phyloP scores from a whole-genome alignment of 1,140 invertebrate species.

The Hypsibius dujardini region DNA sequence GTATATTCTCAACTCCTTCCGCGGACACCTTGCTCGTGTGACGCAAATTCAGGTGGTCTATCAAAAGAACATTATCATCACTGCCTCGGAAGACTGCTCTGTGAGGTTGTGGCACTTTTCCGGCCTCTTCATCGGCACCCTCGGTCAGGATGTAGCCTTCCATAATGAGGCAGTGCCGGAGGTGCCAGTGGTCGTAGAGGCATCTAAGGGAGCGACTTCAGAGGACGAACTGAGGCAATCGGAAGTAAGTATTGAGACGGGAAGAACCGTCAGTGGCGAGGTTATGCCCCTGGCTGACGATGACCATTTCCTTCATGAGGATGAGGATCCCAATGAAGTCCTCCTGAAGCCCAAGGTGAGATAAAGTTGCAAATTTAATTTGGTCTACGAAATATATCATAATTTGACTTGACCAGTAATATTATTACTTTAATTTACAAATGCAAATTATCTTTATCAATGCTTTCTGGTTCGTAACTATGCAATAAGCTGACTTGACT shows the following conservation, averaged over 20 bases:
- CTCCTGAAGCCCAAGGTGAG: background rate
- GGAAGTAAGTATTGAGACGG: background rate
- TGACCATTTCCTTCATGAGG: slow-evolving; percentile 10
- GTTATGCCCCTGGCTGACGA: background rate
- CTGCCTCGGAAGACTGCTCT: slow-evolving; percentile 27
- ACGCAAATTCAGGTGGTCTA: slow-evolving; percentile 27
- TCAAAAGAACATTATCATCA: slow-evolving; percentile 26
- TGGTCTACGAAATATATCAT: no score
- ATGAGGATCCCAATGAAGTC: slow-evolving; percentile 7
- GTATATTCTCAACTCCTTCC: slow-evolving; percentile 27
- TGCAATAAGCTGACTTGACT: no score
- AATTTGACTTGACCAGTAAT: no score
- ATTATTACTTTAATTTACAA: no score
- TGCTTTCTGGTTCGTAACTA: no score
- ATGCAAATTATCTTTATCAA: background rate
- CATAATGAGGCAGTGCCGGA: background rate
- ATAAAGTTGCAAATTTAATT: no score
- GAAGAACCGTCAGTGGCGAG: no score
- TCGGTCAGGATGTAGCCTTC: background rate
- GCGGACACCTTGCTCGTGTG: slow-evolving; percentile 27
- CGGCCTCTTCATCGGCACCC: slow-evolving; percentile 21
- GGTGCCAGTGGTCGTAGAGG: background rate
- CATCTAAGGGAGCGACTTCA: background rate
- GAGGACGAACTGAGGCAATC: background rate
- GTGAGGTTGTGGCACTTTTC: slow-evolving; percentile 24